Base-by-base conservation (phyloP, 1,140 invertebrate genomes). In the Oscheius sp. region DNA sequence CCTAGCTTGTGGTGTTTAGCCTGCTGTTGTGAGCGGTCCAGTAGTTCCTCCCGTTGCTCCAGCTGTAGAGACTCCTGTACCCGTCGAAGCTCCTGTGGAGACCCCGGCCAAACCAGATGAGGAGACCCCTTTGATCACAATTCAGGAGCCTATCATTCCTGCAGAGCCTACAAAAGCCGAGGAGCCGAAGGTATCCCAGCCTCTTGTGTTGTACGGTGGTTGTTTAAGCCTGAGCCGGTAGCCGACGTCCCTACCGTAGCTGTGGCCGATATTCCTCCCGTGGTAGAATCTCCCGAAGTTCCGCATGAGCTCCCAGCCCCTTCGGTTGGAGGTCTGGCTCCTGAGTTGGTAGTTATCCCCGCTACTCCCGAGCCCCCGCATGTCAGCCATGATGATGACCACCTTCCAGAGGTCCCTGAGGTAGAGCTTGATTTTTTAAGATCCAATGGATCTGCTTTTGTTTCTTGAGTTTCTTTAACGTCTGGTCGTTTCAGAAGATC, bases 351-450 rank as follows among this genome's bases (percentile, higher is more conserved):
- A 7, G 61, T 63, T 4, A 63, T 63, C 23, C 61, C 61, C 7
- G 32, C 61, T 32, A 63, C 61, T 63, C 61, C 61, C 23, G 61
- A 63, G 61, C 61, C 61, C 15, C 61, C 61, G 10, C 32, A 63
- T n/a, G 10, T 10, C 4, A 32, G 35, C 35, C 18, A 63, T 15
- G 55, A 20, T 15, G 42, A 45, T 18, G 29, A 59, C 29, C 55
- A 59, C 20, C 13, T 13, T 10, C 29, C 29, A 23, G 13, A 13
- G 29, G 31, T 34, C 4, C 61, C 32, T 13, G 61, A 63, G 61
- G 32, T 36, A 63, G 36, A 29, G 0, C 7, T 59, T 15, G 18
- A 45, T 45, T 45, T 45, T 23, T 18, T 23, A 45, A 45, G 42
- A 15, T 45, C 15, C 18, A 45, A 15, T 23, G 42, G 42, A 18